Percentiles rank a stretch among this genome's conserved stretches.
Conservation (phyloP, 2,797 vertebrate species). For the Falco biarmicus region DNA sequence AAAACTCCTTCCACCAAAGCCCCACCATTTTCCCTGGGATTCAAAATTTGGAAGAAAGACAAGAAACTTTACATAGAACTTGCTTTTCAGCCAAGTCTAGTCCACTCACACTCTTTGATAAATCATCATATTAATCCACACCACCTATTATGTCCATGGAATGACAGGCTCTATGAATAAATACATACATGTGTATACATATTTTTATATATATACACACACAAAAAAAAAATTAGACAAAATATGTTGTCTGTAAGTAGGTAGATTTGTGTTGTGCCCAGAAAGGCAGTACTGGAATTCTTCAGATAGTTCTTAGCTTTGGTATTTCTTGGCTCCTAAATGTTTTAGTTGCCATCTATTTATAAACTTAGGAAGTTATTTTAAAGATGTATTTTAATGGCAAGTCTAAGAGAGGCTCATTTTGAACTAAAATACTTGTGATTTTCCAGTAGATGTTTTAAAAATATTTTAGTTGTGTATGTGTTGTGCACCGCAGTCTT, state of each 20-base stretch:
- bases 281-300: slow-evolving; percentile 19
- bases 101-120: not conserved
- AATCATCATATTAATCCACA: not conserved
- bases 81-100: not conserved
- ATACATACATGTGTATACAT: not conserved
- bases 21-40: not conserved
- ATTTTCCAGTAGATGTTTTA: slow-evolving; percentile 1
- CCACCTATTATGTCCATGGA: not conserved
- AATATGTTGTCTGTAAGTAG: slow-evolving; percentile 37
- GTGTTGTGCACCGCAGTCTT: not conserved
- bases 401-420: not conserved
- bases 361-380: slow-evolving; percentile 50
- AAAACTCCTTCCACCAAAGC: not conserved
- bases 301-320: slow-evolving; percentile 28
- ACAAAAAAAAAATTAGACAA: slow-evolving; percentile 1
- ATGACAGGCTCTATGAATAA: not conserved
- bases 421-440: not conserved
- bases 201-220: not conserved
- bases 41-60: not conserved
- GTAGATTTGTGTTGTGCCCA: slow-evolving; percentile 7
- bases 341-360: slow-evolving; percentile 22
- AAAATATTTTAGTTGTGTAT: not conserved
- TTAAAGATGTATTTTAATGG: slow-evolving; percentile 36
- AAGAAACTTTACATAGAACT: not conserved
- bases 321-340: slow-evolving; percentile 3